Conservation (phyloP, 2,888 invertebrate species). For the Drosophila ustulata region DNA sequence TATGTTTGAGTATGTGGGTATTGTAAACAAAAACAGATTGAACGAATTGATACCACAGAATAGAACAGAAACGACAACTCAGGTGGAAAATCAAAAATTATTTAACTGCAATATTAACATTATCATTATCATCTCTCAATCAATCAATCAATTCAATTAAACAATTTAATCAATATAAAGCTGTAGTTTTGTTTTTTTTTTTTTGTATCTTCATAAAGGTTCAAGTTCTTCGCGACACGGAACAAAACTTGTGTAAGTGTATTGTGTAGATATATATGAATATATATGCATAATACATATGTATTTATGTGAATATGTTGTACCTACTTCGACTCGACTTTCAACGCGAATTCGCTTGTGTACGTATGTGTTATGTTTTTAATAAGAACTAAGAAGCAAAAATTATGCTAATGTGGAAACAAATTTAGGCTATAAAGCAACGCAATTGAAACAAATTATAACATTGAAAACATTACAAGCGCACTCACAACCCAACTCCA, state of each 20-base stretch:
- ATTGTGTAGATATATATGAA: constrained; percentile 24
- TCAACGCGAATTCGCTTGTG: constrained; percentile 28
- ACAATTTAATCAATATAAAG: constrained; percentile 75
- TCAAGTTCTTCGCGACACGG: constrained; percentile 35
- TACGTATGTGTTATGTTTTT: constrained; percentile 38
- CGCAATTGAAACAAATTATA: constrained; percentile 67
- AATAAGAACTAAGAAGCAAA: constrained; percentile 67
- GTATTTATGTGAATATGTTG: constrained; percentile 16
- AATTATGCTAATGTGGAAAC: constrained; percentile 77
- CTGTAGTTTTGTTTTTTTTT: constrained; percentile 44
- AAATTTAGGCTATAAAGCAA: constrained; percentile 78
- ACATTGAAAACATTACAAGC: constrained; percentile 51
- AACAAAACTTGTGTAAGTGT: constrained; percentile 34
- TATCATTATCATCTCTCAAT: constrained; percentile 36
- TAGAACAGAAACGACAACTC: constrained; percentile 57
- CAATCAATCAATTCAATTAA: constrained; percentile 56
- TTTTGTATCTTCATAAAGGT: constrained; percentile 36
- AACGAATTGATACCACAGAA: constrained; percentile 45
- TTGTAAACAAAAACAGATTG: constrained; percentile 57
- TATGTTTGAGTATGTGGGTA: constrained; percentile 22
- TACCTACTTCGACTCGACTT: constrained; percentile 42
- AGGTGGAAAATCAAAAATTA: constrained; percentile 46
- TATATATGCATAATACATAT: constrained; percentile 53
- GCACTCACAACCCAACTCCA: constrained; percentile 57
- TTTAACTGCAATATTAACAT: constrained; percentile 56